A percentile compares a stretch with the other conserved stretches of the same genome.
phyloP scores from a whole-genome alignment of 2,888 invertebrate species.

The Drosophila hawaiiensis region DNA sequence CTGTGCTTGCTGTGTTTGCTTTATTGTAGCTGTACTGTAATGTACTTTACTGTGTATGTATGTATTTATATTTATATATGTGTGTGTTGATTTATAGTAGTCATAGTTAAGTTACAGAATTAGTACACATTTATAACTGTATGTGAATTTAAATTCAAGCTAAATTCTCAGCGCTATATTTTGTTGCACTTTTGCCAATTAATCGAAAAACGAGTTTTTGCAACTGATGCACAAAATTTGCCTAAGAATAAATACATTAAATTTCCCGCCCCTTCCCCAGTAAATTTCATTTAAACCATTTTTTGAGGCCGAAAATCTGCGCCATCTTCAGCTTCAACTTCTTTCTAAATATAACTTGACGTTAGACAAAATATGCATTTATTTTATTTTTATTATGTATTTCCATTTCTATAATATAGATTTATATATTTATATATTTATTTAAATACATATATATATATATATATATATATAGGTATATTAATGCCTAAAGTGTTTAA shows the following conservation, averaged over 20 bases:
- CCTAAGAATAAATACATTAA: constrained; percentile 47
- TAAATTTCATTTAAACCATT: constrained; percentile 56
- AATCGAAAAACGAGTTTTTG: constrained; percentile 39
- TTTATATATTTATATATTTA: constrained; percentile 25
- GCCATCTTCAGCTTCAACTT: constrained; percentile 34
- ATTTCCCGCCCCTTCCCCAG: constrained; percentile 28
- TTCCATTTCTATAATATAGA: constrained; percentile 54
- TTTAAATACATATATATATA: constrained; percentile 35
- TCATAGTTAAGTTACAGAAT: constrained; percentile 59
- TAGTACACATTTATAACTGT: constrained; percentile 67
- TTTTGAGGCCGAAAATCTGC: constrained; percentile 49
- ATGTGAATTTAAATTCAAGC: constrained; percentile 66
- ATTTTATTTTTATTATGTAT: constrained; percentile 19
- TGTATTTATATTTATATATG: constrained; percentile 31
- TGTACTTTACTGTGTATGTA: constrained; percentile 22
- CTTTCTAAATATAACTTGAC: constrained; percentile 72
- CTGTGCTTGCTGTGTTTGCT: constrained; percentile 39
- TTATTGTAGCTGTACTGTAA: constrained; percentile 19
- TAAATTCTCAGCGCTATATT: constrained; percentile 42
- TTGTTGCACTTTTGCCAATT: constrained; percentile 44
- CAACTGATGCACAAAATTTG: constrained; percentile 58
- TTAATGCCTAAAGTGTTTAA: constrained; percentile 53
- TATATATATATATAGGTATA: constrained; percentile 38
- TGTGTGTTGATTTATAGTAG: constrained; percentile 53
- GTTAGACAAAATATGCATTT: constrained; percentile 76